These are phyloP conservation scores for Pristionchus entomophagus DNA, from an alignment of 2,888 invertebrate species.

Conservation along the genomic window DNA sequence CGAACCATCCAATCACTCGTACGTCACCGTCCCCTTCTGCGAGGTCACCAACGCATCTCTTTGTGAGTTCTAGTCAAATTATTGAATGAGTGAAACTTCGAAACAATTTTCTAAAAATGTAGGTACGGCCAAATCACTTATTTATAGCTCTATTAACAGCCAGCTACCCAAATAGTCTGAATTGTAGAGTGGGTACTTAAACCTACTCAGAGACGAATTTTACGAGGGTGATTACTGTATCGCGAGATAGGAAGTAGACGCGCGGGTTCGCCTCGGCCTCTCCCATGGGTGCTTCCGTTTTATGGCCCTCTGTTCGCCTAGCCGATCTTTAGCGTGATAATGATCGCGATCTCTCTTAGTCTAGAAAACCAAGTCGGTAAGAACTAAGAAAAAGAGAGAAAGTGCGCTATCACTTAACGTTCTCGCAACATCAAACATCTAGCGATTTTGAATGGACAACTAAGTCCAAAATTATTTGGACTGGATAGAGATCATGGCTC, in stretches of 20 bases:
- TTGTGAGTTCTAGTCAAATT: background rate
- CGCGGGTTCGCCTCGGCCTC: background rate
- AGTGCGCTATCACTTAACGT: too few species aligned
- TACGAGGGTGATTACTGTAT: background rate
- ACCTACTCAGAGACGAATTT: background rate
- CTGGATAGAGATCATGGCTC: too few species aligned
- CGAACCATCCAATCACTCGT: conserved; percentile 55
- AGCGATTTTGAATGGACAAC: too few species aligned
- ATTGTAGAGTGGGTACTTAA: too few species aligned
- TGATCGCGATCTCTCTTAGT: background rate
- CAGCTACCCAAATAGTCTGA: too few species aligned
- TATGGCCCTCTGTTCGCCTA: background rate
- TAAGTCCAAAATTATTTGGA: too few species aligned
- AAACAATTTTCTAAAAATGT: too few species aligned
- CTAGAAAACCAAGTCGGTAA: background rate
- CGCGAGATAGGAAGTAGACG: background rate
- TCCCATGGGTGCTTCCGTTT: background rate
- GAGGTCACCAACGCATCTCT: background rate
- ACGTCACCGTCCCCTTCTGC: conserved; percentile 55
- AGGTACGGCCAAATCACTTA: too few species aligned
- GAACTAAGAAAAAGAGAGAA: too few species aligned
- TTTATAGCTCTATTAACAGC: too few species aligned
- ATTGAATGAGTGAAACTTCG: too few species aligned
- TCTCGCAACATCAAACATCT: too few species aligned
- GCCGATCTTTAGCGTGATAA: background rate